Conservation (phyloP, 2,113 vertebrate species). For the Thryonomys swinderianus region DNA sequence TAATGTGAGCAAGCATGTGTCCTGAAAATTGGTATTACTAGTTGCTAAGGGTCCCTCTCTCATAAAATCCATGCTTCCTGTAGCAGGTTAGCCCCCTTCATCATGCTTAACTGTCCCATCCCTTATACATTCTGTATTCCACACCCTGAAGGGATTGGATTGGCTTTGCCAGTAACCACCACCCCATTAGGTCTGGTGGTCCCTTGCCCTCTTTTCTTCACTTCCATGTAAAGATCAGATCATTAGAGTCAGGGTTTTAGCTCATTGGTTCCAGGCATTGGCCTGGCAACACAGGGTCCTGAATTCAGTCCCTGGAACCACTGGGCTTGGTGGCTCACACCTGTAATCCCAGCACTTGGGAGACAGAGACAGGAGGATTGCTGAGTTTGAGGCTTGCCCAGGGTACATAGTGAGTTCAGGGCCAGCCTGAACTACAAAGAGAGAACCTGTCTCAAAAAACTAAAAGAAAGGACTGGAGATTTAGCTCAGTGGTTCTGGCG, state of each 20-base stretch:
- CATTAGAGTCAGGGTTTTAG: not conserved
- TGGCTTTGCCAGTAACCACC: not conserved
- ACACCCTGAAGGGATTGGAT: not conserved
- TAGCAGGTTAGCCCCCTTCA: not conserved
- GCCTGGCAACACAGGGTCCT: no score
- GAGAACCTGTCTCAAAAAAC: no score
- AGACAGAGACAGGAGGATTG: no score
- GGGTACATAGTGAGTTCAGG: no score
- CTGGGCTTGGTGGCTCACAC: no score
- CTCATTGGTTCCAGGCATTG: no score
- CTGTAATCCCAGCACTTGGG: no score
- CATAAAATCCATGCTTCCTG: not conserved
- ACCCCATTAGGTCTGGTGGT: not conserved
- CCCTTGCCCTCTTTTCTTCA: not conserved
- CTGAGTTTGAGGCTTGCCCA: no score
- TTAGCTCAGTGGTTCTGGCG: no score
- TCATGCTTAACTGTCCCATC: not conserved
- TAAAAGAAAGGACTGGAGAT: no score
- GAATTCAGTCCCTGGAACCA: no score
- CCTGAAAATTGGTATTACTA: not conserved
- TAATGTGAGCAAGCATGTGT: not conserved
- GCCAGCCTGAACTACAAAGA: no score
- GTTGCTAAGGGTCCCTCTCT: not conserved
- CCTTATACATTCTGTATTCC: not conserved
- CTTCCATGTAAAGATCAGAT: not conserved